Base-by-base conservation (phyloP, 2,113 vertebrate species). In the Stigmatopora argus region DNA sequence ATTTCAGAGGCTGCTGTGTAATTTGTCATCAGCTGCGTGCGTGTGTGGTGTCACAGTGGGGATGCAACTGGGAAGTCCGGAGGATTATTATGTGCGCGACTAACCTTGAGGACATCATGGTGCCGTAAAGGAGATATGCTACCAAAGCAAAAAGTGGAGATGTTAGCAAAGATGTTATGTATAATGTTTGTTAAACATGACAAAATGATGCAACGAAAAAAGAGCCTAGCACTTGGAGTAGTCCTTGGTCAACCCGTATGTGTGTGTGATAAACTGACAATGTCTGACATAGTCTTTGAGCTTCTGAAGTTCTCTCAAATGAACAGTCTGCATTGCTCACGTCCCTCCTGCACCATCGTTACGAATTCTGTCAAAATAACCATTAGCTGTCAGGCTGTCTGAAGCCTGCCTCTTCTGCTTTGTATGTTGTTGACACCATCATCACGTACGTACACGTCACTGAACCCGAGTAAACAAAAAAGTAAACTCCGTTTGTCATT, bases 61-160 rank as follows among this genome's bases (percentile, higher is more conserved):
- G 70, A 73, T 69, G 72, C 70, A 47, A 52, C 59, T 72, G 26
- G 59, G 44, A 72, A 61, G 73, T 44, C 66, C 72, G 66, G 58
- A 77, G 61, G 68, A 63, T 38, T 62, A 61, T 66, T 71, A 5
- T n/a, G 46, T 15, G 65, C 67, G 61, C 23, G 76, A 77, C n/a
- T n/a, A n/a, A n/a, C n/a, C n/a, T n/a, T n/a, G n/a, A n/a, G n/a
- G n/a, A n/a, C n/a, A n/a, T n/a, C n/a, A n/a, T n/a, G n/a, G n/a
- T n/a, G n/a, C n/a, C n/a, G n/a, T n/a, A n/a, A 85, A 87, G 48
- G 35, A 59, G 72, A 87, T 80, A 69, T 4, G 35, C 65, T 44
- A 65, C 67, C 62, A 78, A 78, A 77, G 66, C 51, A 83, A 77
- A 79, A 45, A 19, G 38, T 55, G 34, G 19, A 58, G 57, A 62